Evolutionary conservation across 2,113 vertebrate species (phyloP).

Genomic region (Lathamus discolor): DNA sequence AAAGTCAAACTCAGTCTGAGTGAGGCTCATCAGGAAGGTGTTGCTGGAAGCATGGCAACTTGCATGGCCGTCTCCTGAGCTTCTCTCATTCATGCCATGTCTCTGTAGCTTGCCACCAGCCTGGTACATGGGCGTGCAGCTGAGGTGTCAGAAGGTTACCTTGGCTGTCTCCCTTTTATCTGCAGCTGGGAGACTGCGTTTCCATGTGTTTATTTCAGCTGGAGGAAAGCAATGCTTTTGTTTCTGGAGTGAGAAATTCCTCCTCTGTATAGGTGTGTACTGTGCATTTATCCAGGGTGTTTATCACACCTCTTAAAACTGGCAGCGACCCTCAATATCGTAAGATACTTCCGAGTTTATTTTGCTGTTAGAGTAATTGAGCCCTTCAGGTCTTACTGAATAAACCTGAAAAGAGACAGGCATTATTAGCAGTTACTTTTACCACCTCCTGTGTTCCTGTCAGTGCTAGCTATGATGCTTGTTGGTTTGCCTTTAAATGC

Average conservation of each 20-base stretch:
- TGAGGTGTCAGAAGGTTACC: rapidly evolving
- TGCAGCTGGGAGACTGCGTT: not conserved
- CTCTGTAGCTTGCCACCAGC: not conserved
- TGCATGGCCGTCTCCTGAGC: not conserved
- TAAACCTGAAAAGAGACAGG: not conserved
- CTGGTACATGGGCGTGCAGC: rapidly evolving
- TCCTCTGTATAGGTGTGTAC: not conserved
- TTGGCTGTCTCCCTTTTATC: not conserved
- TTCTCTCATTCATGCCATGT: not conserved
- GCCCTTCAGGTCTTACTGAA: not conserved
- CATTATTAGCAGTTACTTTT: not conserved
- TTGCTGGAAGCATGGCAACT: not conserved
- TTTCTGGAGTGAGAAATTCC: not conserved
- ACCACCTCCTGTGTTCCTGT: not conserved
- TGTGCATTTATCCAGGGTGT: not conserved
- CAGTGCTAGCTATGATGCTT: not conserved
- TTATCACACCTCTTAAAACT: not conserved
- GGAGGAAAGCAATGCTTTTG: not conserved
- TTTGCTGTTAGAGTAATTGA: not conserved
- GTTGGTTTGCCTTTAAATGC: not conserved
- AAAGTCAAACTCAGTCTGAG: not conserved
- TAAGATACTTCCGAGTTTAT: not conserved
- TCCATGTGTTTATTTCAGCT: not conserved
- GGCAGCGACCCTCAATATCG: not conserved
- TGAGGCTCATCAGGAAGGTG: not conserved